Base-by-base conservation (phyloP, 2,113 vertebrate species). In the Semnornis frantzii region DNA sequence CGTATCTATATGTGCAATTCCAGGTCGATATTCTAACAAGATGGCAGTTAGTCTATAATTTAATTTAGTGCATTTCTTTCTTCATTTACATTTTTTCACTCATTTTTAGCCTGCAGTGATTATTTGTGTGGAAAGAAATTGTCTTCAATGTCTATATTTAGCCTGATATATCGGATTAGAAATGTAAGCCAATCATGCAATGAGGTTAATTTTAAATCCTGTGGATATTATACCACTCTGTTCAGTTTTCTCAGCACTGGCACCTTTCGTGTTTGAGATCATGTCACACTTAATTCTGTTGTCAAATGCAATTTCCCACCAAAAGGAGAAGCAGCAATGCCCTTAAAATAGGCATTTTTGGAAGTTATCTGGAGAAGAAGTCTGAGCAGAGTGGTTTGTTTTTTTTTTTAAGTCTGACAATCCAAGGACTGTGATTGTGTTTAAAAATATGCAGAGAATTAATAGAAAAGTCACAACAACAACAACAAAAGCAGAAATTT, bases 161-260 rank as follows among this genome's bases (percentile, higher is more conserved):
- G 94, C 89, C 83, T 75, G 58, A 48, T 64, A 78, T 92, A 96
- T 92, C 82, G 88, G 95, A 96, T 97, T 97, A 97, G 92, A 92
- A 93, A 93, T 91, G 90, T 96, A 96, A 96, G 85, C 95, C 88
- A 90, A 91, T 96, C 93, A 94, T 57, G 64, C 93, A 94, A 78
- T 48, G 75, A 95, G 94, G 95, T 93, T 96, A 95, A 93, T 95
- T 90, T 93, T 90, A 96, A 94, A 87, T 76, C 83, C 94, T 44
- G 82, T 89, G 84, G 87, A 95, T 95, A 90, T 55, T 82, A 69
- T 60, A 87, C 86, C 60, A 46, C 69, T 85, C 80, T 75, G 44
- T 89, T 92, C 85, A 66, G 86, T 92, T 93, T 94, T 93, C 75
- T 81, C 75, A 77, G 90, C 21, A 21, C 60, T 57, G 55, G 44